These are phyloP conservation scores for Peromyscus melanophrys DNA, from an alignment of 2,797 vertebrate species.

Conservation along the genomic window DNA sequence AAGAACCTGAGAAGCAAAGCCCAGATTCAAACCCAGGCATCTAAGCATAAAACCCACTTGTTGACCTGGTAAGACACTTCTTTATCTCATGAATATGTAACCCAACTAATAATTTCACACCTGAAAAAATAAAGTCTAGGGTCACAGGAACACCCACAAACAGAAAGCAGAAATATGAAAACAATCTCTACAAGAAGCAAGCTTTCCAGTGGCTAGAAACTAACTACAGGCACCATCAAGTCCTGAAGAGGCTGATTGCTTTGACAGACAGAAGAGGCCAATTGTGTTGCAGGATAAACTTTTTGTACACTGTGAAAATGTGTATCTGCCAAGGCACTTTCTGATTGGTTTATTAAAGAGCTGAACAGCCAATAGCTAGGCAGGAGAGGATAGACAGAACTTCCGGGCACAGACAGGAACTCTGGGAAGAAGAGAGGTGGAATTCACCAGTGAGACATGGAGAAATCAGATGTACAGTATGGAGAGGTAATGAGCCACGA, in stretches of 20 bases:
- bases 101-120: background rate
- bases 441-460: background rate
- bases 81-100: background rate
- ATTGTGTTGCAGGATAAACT: background rate
- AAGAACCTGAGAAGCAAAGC: background rate
- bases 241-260: background rate
- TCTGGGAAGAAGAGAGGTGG: background rate
- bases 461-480: background rate
- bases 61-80: background rate
- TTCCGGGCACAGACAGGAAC: background rate
- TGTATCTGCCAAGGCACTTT: background rate
- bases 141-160: background rate
- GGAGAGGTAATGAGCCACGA: background rate
- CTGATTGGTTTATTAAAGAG: background rate
- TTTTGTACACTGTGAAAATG: background rate
- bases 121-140: background rate
- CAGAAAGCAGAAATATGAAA: background rate
- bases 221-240: fast-evolving
- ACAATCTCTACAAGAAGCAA: background rate
- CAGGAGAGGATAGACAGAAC: background rate
- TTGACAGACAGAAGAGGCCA: background rate
- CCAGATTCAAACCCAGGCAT: background rate
- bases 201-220: background rate
- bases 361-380: background rate
- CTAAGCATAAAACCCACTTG: background rate